Evolutionary conservation across 2,113 vertebrate genomes (phyloP), one percentile per base, ranked within the genome.

Genomic region (Megaptera novaeangliae): DNA sequence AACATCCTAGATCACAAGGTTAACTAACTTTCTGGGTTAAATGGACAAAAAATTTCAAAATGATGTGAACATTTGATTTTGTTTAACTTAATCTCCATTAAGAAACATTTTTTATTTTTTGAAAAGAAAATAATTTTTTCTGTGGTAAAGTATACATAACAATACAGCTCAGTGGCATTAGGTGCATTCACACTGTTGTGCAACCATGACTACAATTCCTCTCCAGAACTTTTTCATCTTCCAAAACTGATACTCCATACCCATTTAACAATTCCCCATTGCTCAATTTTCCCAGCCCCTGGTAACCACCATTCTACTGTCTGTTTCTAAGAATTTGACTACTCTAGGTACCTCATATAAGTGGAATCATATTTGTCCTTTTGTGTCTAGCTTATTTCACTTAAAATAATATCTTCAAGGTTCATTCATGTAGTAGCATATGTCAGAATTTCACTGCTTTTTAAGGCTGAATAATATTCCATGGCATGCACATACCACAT

Each of bases 21-120:
- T 84, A 77, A 92, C 87, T 83, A 92, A 55, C 59, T 89, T 83
- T 29, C 82, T 84, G 34, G 17, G 25, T 57, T 66, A 81, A 91
- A 44, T 85, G 46, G 52, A 91, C 55, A 92, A 95, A 92, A 46
- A 39, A 69, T 80, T 94, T 91, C n/a, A 94, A 94, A 94, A 84
- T 64, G 75, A 94, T 84, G 17, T 66, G n/a, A 91, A 15, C 57
- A 96, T 23, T 49, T 78, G 39, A n/a, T 88, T 87, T 81, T 25
- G 80, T 84, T 88, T 75, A 74, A n/a, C 12, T 61, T 13, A 68
- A 75, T 89, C 14, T 59, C 5, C 69, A 39, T 69, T 66, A 72
- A 83, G 49, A 88, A 92, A 75, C 0, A 44, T 20, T 52, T 29
- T 29, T 89, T 72, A 29, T 31, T 61, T 97, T 80, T 92, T 75